phyloP scores from a whole-genome alignment of 2,888 invertebrate genomes.

The Cheilosia soror region DNA sequence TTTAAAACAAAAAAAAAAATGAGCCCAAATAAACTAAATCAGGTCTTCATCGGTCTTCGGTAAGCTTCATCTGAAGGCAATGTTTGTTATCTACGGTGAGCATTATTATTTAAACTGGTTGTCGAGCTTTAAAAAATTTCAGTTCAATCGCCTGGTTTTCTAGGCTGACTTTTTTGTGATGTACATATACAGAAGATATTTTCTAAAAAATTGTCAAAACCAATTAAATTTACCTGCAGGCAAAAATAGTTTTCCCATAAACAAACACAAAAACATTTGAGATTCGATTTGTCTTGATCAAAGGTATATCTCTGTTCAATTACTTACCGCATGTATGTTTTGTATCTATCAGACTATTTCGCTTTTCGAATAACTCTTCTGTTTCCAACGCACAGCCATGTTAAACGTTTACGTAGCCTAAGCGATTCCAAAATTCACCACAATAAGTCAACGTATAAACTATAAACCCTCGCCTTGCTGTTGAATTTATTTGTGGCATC shows the following conservation, averaged over 20 bases:
- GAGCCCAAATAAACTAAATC: no score
- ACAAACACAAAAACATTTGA: not conserved
- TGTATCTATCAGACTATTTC: not conserved
- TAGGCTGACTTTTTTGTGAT: no score
- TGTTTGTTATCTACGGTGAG: no score
- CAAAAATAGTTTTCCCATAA: not conserved
- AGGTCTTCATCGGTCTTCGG: no score
- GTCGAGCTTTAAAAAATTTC: no score
- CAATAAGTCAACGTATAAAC: slow-evolving; percentile 10
- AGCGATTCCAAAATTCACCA: not conserved
- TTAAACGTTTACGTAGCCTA: not conserved
- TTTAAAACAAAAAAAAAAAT: no score
- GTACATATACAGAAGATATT: no score
- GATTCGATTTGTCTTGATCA: slow-evolving; percentile 3
- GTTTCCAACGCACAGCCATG: not conserved
- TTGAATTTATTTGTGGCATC: slow-evolving; percentile 40
- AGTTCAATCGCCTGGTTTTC: no score
- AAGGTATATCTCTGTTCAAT: slow-evolving; percentile 19
- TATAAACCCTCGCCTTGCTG: slow-evolving; percentile 10
- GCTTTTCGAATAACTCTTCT: not conserved
- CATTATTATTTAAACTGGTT: no score
- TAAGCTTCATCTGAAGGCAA: no score
- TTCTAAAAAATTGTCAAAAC: no score
- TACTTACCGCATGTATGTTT: not conserved
- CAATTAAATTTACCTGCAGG: not conserved